Evolutionary conservation across 2,797 vertebrate species (phyloP).

Genomic region (Danio kyathit): DNA sequence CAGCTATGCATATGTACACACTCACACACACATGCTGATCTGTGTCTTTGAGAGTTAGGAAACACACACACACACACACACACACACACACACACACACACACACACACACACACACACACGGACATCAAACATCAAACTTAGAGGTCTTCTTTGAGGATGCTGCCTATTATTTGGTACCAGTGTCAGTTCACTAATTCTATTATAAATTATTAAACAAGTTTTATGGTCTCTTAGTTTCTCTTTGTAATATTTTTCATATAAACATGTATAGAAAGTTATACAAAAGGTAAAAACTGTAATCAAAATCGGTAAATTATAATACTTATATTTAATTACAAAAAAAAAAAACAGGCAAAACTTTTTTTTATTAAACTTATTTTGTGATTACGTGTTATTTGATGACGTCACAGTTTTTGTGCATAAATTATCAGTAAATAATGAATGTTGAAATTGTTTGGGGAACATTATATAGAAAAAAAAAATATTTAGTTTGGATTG

Average conservation of each 20-base stretch:
- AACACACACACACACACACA: conserved; percentile 33
- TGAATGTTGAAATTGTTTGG: too few species aligned
- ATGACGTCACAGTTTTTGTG: background rate
- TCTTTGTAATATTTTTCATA: background rate
- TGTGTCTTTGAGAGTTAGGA: conserved; percentile 21
- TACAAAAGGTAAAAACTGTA: background rate
- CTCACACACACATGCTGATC: conserved; percentile 29
- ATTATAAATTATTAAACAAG: background rate
- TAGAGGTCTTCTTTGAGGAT: background rate
- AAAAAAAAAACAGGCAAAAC: too few species aligned
- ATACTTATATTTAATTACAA: background rate
- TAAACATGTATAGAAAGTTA: background rate
- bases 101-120: conserved; percentile 24
- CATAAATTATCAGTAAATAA: too few species aligned
- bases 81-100: conserved; percentile 27
- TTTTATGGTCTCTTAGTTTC: background rate
- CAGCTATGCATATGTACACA: conserved; percentile 53
- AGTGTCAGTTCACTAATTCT: background rate
- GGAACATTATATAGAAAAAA: background rate
- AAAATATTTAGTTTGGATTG: background rate
- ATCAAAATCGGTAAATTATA: background rate
- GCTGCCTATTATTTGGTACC: background rate
- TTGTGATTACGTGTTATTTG: too few species aligned
- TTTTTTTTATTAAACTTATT: background rate
- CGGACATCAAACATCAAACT: conserved; percentile 7